Conservation (phyloP, 2,888 invertebrate genomes). For the Clivina fossor region DNA sequence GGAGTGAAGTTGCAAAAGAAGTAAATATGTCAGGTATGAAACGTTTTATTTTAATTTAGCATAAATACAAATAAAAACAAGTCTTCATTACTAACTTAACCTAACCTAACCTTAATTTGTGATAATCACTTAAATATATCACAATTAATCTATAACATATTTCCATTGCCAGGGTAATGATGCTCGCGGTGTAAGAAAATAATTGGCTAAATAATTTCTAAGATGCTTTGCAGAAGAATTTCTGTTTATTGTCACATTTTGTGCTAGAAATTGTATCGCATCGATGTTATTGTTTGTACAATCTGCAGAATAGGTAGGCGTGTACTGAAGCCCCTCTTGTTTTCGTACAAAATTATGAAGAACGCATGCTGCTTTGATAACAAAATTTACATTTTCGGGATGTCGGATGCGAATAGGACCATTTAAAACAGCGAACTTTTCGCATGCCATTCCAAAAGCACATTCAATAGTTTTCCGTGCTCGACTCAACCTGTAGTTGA, state of each 20-base stretch:
- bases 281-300: slow-evolving; percentile 15
- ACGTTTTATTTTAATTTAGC: slow-evolving; percentile 1
- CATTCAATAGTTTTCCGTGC: slow-evolving; percentile 35
- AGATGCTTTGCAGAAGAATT: slow-evolving; percentile 25
- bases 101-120: too few relatives aligned
- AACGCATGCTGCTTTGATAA: slow-evolving; percentile 38
- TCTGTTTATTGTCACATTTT: slow-evolving; percentile 21
- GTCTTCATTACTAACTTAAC: too few relatives aligned
- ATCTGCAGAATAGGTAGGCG: slow-evolving; percentile 21
- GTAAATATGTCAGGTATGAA: slow-evolving; percentile 23
- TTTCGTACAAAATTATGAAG: slow-evolving; percentile 39
- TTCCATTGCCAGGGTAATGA: slow-evolving; percentile 38
- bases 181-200: slow-evolving; percentile 33
- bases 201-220: slow-evolving; percentile 36
- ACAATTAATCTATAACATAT: slow-evolving; percentile 12
- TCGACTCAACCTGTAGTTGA: slow-evolving; percentile 40
- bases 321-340: slow-evolving; percentile 34
- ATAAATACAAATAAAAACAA: too few relatives aligned
- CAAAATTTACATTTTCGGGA: slow-evolving; percentile 30
- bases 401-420: slow-evolving; percentile 36
- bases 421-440: slow-evolving; percentile 39
- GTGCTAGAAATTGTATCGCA: slow-evolving; percentile 1
- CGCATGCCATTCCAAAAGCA: slow-evolving; percentile 39
- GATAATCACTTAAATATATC: not conserved
- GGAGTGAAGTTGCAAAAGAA: slow-evolving; percentile 34